Percentiles rank a stretch among this genome's conserved stretches.
Evolutionary conservation across 2,113 vertebrate species (phyloP).

Genomic region (Hiodon alosoides): DNA sequence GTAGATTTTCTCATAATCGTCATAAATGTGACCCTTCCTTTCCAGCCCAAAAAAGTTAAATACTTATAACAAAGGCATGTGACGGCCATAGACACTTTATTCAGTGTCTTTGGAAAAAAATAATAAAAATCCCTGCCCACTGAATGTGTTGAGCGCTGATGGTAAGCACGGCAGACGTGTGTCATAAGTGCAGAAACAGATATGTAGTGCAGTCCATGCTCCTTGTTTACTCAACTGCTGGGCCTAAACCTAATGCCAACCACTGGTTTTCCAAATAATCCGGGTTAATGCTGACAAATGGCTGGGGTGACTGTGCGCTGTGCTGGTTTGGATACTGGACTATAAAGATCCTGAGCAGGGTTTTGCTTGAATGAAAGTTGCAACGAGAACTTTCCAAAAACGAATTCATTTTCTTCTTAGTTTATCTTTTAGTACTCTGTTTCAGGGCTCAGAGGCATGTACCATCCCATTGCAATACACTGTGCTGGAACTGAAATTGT

Average conservation of each 20-base stretch:
- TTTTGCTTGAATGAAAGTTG: not conserved
- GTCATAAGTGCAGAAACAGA: constrained; percentile 54
- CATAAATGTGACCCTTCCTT: too few species aligned
- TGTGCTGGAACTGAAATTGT: too few species aligned
- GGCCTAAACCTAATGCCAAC: constrained; percentile 59
- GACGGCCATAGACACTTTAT: too few species aligned
- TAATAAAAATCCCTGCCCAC: constrained; percentile 1
- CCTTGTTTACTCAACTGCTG: constrained; percentile 71
- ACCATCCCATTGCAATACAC: too few species aligned
- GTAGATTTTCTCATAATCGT: too few species aligned
- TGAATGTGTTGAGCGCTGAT: constrained; percentile 38
- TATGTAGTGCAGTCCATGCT: constrained; percentile 38
- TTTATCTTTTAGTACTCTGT: too few species aligned
- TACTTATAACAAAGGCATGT: too few species aligned
- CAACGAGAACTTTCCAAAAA: too few species aligned
- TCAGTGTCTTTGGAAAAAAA: constrained; percentile 28
- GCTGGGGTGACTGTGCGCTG: constrained; percentile 27
- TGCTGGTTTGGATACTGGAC: not conserved
- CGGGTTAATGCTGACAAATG: constrained; percentile 71
- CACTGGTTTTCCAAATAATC: constrained; percentile 58
- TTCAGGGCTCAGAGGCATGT: too few species aligned
- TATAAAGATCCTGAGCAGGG: not conserved
- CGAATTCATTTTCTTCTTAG: too few species aligned
- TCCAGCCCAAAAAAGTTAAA: too few species aligned
- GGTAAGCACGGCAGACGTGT: constrained; percentile 45